A percentile compares a stretch with the other conserved stretches of the same genome.
Evolutionary conservation across 2,113 vertebrate genomes (phyloP).

Genomic region (Ammospiza caudacuta): DNA sequence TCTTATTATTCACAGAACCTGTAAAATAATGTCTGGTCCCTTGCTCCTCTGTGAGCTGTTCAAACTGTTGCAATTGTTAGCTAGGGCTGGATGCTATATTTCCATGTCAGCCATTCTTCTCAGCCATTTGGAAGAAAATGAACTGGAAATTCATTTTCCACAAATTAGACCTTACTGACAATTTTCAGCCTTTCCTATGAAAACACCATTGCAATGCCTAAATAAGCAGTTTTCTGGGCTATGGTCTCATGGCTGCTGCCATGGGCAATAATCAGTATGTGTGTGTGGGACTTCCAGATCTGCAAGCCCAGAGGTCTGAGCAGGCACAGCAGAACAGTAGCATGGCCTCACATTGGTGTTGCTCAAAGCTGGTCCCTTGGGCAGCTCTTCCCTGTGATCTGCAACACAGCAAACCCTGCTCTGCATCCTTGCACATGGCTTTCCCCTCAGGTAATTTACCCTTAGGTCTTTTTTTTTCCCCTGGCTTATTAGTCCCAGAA

Average conservation of each 20-base stretch:
- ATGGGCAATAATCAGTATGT: background rate
- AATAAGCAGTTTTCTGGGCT: background rate
- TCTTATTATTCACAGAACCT: background rate
- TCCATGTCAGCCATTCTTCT: background rate
- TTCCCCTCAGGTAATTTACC: background rate
- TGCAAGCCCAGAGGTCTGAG: background rate
- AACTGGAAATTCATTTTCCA: background rate
- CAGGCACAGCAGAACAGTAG: background rate
- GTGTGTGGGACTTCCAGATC: background rate
- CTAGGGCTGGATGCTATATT: background rate
- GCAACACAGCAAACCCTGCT: background rate
- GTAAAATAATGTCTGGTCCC: background rate
- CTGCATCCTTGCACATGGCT: background rate
- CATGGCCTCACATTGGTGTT: rapidly evolving
- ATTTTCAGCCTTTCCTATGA: background rate
- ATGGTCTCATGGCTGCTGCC: background rate
- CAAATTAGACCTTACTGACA: background rate
- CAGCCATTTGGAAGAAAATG: background rate
- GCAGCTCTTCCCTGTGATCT: background rate
- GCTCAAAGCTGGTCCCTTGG: rapidly evolving
- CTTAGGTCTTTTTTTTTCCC: background rate
- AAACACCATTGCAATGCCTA: background rate
- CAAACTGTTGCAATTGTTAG: background rate
- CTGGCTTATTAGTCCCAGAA: background rate
- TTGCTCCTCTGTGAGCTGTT: background rate